Percentiles rank a stretch among this genome's conserved stretches.
Evolutionary conservation across 2,797 vertebrate genomes (phyloP).

Genomic region (Notoglanidium macrostoma): DNA sequence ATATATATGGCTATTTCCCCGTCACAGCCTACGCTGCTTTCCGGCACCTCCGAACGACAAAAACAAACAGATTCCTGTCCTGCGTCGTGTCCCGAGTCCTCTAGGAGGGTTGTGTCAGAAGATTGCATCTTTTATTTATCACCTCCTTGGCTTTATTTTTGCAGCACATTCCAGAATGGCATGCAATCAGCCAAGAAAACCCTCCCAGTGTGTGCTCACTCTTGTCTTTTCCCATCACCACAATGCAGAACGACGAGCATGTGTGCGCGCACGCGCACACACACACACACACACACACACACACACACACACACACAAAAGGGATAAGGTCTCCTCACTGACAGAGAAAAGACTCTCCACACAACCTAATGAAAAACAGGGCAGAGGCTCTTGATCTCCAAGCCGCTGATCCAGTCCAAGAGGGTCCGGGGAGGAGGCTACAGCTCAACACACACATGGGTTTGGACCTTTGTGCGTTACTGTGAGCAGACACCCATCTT

Average conservation of each 20-base stretch:
- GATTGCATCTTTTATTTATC: constrained; percentile 99
- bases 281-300: constrained; percentile 25
- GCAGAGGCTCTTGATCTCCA: constrained; percentile 53
- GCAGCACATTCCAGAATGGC: constrained; percentile 90
- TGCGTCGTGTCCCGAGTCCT: constrained; percentile 59
- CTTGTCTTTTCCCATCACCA: constrained; percentile 90
- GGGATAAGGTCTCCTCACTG: constrained; percentile 61
- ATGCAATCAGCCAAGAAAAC: constrained; percentile 92
- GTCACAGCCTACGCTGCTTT: constrained; percentile 10
- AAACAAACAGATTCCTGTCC: constrained; percentile 51
- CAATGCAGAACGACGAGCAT: constrained; percentile 83
- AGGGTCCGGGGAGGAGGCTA: constrained; percentile 45
- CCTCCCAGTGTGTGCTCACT: constrained; percentile 79
- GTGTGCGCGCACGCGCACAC: not conserved
- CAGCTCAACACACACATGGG: constrained; percentile 47
- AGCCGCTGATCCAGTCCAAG: constrained; percentile 42
- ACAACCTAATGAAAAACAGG: constrained; percentile 62
- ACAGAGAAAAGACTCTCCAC: constrained; percentile 72
- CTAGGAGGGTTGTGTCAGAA: constrained; percentile 78
- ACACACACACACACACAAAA: constrained; percentile 60
- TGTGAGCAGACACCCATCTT: constrained; percentile 56
- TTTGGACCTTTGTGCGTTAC: constrained; percentile 42
- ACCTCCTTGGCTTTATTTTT: constrained; percentile 88
- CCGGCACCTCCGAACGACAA: constrained; percentile 26
- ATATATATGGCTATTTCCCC: constrained; percentile 27